Evolutionary conservation across 2,113 vertebrate genomes (phyloP).

Genomic region (Myrmecophaga tridactyla): DNA sequence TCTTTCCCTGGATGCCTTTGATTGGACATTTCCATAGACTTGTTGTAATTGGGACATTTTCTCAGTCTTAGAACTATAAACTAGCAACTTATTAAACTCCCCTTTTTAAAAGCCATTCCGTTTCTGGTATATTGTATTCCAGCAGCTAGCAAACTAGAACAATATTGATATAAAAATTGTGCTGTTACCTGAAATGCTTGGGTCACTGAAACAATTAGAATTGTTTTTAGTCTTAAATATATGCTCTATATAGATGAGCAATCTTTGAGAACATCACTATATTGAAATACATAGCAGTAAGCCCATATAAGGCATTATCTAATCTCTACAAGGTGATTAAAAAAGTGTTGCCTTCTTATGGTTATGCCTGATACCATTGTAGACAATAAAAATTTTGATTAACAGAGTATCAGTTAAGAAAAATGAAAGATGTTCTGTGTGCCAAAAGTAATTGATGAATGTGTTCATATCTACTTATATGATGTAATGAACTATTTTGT

Average conservation of each 20-base stretch:
- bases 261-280: background rate
- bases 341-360: background rate
- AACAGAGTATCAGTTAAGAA: background rate
- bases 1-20: no score
- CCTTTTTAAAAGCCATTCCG: no score
- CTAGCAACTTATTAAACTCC: no score
- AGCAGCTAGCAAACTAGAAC: no score
- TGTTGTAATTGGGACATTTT: no score
- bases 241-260: background rate
- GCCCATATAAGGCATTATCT: background rate
- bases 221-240: background rate
- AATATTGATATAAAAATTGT: background rate
- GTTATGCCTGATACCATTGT: background rate
- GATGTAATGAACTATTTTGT: background rate
- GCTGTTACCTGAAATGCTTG: background rate
- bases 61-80: no score
- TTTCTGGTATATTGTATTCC: no score
- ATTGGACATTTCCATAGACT: no score
- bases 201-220: background rate
- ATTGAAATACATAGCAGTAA: background rate
- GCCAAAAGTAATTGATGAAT: background rate
- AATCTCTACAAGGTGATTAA: background rate
- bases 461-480: background rate
- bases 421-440: background rate
- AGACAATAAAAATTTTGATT: background rate